Percentiles rank a stretch among this genome's conserved stretches.
phyloP scores from a whole-genome alignment of 2,113 vertebrate genomes.

The Oreotrochilus melanogaster region DNA sequence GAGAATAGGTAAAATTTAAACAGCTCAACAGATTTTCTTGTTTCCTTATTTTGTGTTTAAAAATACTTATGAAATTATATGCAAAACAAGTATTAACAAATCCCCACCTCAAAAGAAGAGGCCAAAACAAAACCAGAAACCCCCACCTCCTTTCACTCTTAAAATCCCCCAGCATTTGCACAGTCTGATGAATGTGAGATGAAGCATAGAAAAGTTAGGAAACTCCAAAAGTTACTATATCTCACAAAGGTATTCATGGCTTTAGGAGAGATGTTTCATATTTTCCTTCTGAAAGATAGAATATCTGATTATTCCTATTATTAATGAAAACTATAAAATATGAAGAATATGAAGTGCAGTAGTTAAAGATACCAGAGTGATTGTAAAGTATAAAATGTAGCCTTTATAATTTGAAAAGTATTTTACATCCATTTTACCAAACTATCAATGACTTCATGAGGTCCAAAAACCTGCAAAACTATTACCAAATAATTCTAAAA shows the following conservation, averaged over 20 bases:
- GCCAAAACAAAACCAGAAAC: not conserved
- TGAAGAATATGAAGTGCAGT: not conserved
- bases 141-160: not conserved
- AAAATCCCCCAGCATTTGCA: conserved; percentile 22
- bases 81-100: conserved; percentile 27
- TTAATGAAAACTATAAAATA: not conserved
- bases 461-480: not conserved
- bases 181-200: conserved; percentile 15
- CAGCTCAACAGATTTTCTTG: not conserved
- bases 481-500: not conserved
- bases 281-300: not conserved
- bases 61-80: conserved; percentile 11
- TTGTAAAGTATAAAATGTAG: not conserved
- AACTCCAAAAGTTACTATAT: not conserved
- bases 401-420: not conserved
- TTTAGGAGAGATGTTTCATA: not conserved
- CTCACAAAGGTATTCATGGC: not conserved
- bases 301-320: not conserved
- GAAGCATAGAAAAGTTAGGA: conserved; percentile 24
- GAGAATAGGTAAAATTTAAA: not conserved
- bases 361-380: not conserved
- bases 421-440: not conserved
- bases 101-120: not conserved
- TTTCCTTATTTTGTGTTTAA: conserved; percentile 37
- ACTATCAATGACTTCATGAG: not conserved